Evolutionary conservation across 2,113 vertebrate genomes (phyloP), one percentile per base, ranked within the genome.

Genomic region (Macquaria australasica): DNA sequence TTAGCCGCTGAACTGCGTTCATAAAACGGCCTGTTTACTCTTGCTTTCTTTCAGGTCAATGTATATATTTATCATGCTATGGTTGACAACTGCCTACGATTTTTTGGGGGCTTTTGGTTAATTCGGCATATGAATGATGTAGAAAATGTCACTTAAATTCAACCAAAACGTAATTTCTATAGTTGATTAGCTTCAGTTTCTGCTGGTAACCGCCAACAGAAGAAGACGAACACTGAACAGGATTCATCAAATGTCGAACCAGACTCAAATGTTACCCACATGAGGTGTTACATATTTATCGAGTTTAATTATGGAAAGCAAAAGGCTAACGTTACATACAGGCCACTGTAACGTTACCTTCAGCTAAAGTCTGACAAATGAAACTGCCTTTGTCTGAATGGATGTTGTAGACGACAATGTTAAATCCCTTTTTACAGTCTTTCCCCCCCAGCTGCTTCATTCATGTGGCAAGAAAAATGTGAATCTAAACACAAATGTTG

Each of bases 11-110:
- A 88, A 73, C 34, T 20, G 0, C 37, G 15, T 76, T 69, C 0
- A 50, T 6, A 62, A 75, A 76, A 6, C 8, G 1, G 9, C 12
- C 2, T 1, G 0, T 81, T 86, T 70, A 55, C 2, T 2, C 0
- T 76, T 1, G 8, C 10, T 39, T 0, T 12, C 8, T 39, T 37
- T 37, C 0, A 1, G 1, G 1, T 0, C 2, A 6, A 6, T 25
- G 0, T 1, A 3, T 50, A 0, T n/a, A 0, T 37, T 0, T 20
- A 5, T 1, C 1, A 6, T 0, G 0, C 0, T 4, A 5, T 60
- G 3, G 0, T 1, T 20, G 23, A 7, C 4, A 5, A 3, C 0
- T 11, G 0, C 5, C 0, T 0, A 4, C 0, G 6, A 6, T 45
- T 31, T 56, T 0, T 2, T 8, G 2, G 0, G 0, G 0, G 43